These are phyloP conservation scores for Copidosoma floridanum DNA, from an alignment of 1,140 invertebrate genomes.

Conservation along the genomic window DNA sequence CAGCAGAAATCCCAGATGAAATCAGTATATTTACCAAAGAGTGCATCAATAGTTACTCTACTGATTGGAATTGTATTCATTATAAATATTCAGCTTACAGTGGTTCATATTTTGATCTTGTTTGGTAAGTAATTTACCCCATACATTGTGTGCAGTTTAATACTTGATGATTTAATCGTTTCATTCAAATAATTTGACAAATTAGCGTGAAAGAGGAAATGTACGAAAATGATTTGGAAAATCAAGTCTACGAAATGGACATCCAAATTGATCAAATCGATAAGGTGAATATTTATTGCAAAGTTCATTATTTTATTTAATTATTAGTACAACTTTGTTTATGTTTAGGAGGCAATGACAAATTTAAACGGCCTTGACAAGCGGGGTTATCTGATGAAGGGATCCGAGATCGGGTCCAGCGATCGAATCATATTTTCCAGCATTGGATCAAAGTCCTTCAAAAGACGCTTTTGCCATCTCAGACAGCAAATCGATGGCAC, in stretches of 20 bases:
- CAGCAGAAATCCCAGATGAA: slow-evolving; percentile 41
- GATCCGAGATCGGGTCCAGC: slow-evolving; percentile 75
- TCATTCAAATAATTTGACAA: too few relatives aligned
- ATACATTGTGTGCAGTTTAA: too few relatives aligned
- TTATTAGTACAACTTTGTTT: slow-evolving; percentile 11
- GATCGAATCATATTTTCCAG: slow-evolving; percentile 85
- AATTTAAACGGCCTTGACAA: slow-evolving; percentile 78
- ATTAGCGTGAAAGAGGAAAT: too few relatives aligned
- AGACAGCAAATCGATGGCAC: slow-evolving; percentile 86
- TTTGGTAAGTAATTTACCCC: slow-evolving; percentile 71
- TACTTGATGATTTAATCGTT: too few relatives aligned
- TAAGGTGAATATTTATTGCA: slow-evolving; percentile 59
- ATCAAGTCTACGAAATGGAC: slow-evolving; percentile 85
- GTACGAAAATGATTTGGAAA: slow-evolving; percentile 65
- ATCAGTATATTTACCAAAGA: slow-evolving; percentile 77
- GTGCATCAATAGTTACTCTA: slow-evolving; percentile 82
- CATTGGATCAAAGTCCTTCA: slow-evolving; percentile 86
- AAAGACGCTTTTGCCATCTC: slow-evolving; percentile 84
- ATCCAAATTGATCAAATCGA: slow-evolving; percentile 79
- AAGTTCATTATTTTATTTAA: slow-evolving; percentile 10
- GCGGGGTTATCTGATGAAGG: slow-evolving; percentile 86
- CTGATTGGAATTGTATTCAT: slow-evolving; percentile 83
- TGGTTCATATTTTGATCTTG: slow-evolving; percentile 79
- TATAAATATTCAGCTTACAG: slow-evolving; percentile 87
- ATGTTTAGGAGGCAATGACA: slow-evolving; percentile 55